These are phyloP conservation scores for Chromoteleia sp. DNA, from an alignment of 2,888 invertebrate species.

Conservation along the genomic window DNA sequence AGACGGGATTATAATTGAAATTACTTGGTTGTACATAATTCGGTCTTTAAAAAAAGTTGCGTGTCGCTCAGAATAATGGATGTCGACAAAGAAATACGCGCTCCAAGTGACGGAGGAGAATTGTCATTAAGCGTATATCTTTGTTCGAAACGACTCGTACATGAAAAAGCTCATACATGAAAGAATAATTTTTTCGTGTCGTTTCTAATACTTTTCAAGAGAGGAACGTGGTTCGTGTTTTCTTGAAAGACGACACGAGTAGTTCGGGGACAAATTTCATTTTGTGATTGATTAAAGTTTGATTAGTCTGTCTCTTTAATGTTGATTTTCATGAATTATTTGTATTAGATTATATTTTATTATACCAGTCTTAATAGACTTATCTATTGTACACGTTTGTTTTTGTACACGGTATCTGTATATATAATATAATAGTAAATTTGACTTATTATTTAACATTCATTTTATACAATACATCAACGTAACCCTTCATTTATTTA, in stretches of 20 bases:
- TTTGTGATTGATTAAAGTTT: slow-evolving; percentile 2
- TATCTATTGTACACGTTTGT: too few relatives aligned
- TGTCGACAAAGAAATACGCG: slow-evolving; percentile 4
- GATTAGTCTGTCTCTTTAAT: neutral
- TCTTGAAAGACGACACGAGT: slow-evolving; percentile 16
- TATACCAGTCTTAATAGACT: too few relatives aligned
- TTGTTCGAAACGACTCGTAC: slow-evolving; percentile 17
- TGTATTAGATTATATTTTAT: too few relatives aligned
- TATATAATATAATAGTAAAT: too few relatives aligned
- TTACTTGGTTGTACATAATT: slow-evolving; percentile 19
- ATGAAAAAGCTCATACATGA: slow-evolving; percentile 32
- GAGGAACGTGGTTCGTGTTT: slow-evolving; percentile 7
- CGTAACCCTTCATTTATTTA: too few relatives aligned
- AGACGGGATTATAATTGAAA: neutral
- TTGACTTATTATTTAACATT: too few relatives aligned
- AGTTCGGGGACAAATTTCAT: slow-evolving; percentile 8
- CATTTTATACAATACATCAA: too few relatives aligned
- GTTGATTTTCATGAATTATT: neutral
- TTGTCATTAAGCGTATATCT: slow-evolving; percentile 29
- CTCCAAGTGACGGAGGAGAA: slow-evolving; percentile 2
- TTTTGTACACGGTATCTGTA: too few relatives aligned
- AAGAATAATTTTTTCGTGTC: slow-evolving; percentile 23
- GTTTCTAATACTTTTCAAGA: slow-evolving; percentile 1
- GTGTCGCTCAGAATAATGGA: slow-evolving; percentile 7
- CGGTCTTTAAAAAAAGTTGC: slow-evolving; percentile 3